A percentile compares a stretch with the other conserved stretches of the same genome.
Conservation (phyloP, 2,888 invertebrate genomes). For the Micropterix aruncella region DNA sequence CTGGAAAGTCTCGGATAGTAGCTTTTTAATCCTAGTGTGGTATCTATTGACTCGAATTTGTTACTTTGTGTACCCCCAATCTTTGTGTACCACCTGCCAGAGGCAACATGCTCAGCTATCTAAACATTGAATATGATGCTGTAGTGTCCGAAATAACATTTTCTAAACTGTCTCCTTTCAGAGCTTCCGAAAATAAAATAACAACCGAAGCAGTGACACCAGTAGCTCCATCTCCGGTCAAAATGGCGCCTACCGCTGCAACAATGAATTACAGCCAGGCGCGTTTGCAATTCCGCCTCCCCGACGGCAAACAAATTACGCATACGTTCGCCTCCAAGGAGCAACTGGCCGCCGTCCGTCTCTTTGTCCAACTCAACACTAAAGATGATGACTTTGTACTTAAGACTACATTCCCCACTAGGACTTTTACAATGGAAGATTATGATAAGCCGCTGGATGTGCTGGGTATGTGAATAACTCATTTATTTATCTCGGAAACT, state of each 20-base stretch:
- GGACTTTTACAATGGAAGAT: slow-evolving; percentile 74
- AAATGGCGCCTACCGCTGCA: slow-evolving; percentile 18
- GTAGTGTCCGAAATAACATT: no score
- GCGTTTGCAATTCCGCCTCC: slow-evolving; percentile 35
- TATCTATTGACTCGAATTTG: no score
- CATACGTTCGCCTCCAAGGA: slow-evolving; percentile 78
- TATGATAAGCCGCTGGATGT: slow-evolving; percentile 76
- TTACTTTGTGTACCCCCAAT: no score
- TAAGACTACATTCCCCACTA: slow-evolving; percentile 86
- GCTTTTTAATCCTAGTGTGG: no score
- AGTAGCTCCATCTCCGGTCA: slow-evolving; percentile 15
- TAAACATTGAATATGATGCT: no score
- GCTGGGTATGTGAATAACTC: slow-evolving; percentile 45
- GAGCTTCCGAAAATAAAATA: slow-evolving; percentile 14
- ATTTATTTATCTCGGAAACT: slow-evolving; percentile 1
- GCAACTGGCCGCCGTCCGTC: slow-evolving; percentile 76
- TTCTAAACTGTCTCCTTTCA: no score
- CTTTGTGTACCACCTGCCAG: no score
- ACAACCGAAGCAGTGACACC: slow-evolving; percentile 18
- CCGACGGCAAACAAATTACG: slow-evolving; percentile 56
- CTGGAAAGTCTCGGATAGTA: no score
- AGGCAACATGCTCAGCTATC: no score
- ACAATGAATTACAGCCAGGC: slow-evolving; percentile 23
- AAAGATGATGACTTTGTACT: slow-evolving; percentile 64
- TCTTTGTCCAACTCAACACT: slow-evolving; percentile 23